Percentiles rank a stretch among this genome's conserved stretches.
These are phyloP conservation scores for Homarus gammarus DNA, from an alignment of 2,888 invertebrate genomes.

Conservation along the genomic window DNA sequence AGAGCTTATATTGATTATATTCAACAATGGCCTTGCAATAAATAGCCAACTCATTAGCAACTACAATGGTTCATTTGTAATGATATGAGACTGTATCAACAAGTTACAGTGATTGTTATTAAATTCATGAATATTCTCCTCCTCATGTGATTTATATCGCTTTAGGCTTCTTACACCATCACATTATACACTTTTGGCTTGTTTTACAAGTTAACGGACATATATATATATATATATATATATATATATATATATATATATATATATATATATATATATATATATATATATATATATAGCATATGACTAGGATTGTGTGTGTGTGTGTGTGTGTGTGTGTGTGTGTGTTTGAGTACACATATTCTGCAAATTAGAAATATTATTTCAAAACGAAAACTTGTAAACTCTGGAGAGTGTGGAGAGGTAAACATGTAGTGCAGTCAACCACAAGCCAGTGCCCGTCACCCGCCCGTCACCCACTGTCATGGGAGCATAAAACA, in stretches of 20 bases:
- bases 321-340: constrained; percentile 23
- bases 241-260: constrained; percentile 36
- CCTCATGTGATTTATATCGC: too few species aligned
- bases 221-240: constrained; percentile 42
- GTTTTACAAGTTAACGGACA: not conserved
- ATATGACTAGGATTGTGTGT: too few species aligned
- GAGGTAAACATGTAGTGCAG: too few species aligned
- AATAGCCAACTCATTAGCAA: too few species aligned
- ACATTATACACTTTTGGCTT: too few species aligned
- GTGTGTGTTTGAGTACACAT: constrained; percentile 1
- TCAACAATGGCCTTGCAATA: too few species aligned
- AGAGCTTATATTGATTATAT: too few species aligned
- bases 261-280: constrained; percentile 34
- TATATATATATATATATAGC: constrained; percentile 37
- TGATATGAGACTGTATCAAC: not conserved
- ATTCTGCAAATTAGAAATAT: not conserved
- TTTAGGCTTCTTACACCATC: too few species aligned
- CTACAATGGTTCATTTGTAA: too few species aligned
- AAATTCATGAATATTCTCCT: not conserved
- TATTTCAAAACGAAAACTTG: constrained; percentile 2
- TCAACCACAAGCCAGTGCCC: not conserved
- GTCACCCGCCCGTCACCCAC: constrained; percentile 3
- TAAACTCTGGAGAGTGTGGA: too few species aligned
- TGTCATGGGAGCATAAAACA: constrained; percentile 33
- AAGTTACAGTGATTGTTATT: not conserved